Evolutionary conservation across 1,140 invertebrate species (phyloP).

Genomic region (Lucilia sericata): DNA sequence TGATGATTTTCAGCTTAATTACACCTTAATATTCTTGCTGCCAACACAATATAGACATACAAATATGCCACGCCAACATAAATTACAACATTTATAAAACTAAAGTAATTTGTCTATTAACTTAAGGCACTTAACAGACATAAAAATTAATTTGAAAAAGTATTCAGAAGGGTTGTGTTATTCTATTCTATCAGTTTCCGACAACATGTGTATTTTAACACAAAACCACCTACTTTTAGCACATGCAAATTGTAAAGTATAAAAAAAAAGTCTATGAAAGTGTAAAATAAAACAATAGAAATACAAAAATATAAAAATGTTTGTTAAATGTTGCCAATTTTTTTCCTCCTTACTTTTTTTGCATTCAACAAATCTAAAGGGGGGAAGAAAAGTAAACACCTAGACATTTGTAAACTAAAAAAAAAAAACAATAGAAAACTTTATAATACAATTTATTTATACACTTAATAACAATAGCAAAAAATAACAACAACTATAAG

Average conservation of each 20-base stretch:
- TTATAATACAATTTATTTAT: background rate
- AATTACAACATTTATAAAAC: conserved; percentile 3
- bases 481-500: conserved; percentile 18
- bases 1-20: conserved; percentile 37
- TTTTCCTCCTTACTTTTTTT: background rate
- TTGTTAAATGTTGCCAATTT: background rate
- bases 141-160: conserved; percentile 3
- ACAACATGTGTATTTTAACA: conserved; percentile 11
- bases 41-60: background rate
- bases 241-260: conserved; percentile 5
- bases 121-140: conserved; percentile 33
- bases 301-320: background rate
- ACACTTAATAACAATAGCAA: background rate
- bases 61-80: background rate
- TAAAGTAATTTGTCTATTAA: conserved; percentile 39
- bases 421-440: background rate
- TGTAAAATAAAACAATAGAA: background rate
- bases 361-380: background rate
- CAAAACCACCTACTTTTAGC: conserved; percentile 32
- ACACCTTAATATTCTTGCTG: background rate
- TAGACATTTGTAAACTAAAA: background rate
- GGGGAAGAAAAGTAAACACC: background rate
- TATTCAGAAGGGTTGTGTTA: conserved; percentile 2
- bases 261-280: background rate
- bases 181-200: background rate